Conservation (phyloP, 2,888 invertebrate genomes). For the Nemotelus pantherinus region DNA sequence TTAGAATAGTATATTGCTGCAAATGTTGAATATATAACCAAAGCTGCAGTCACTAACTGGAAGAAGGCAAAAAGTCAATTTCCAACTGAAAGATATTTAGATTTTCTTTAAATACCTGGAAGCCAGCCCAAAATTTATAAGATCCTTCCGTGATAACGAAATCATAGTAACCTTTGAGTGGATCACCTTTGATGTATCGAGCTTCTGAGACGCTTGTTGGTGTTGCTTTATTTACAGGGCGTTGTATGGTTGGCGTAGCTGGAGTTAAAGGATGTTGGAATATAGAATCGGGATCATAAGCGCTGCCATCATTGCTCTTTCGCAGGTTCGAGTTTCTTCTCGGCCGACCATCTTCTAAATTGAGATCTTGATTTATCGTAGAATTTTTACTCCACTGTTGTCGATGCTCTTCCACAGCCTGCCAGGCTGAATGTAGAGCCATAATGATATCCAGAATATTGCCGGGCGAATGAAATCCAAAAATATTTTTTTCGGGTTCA, state of each 20-base stretch:
- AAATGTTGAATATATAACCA: slow-evolving; percentile 84
- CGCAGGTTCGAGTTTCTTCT: slow-evolving; percentile 5
- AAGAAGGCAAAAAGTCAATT: slow-evolving; percentile 55
- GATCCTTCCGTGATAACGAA: slow-evolving; percentile 89
- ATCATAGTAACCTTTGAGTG: slow-evolving; percentile 85
- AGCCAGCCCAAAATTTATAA: slow-evolving; percentile 89
- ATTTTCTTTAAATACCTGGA: slow-evolving; percentile 70
- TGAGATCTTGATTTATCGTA: not conserved
- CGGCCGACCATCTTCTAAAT: slow-evolving; percentile 17
- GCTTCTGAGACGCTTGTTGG: slow-evolving; percentile 59
- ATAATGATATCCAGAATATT: slow-evolving; percentile 61
- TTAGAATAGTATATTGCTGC: slow-evolving; percentile 90
- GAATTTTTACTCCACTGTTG: not conserved
- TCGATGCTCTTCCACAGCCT: slow-evolving; percentile 52
- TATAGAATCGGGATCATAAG: not conserved
- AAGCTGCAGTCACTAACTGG: slow-evolving; percentile 81
- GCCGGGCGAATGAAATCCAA: slow-evolving; percentile 55
- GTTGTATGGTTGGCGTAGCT: not conserved
- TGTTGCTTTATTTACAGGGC: not conserved
- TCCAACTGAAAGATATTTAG: not conserved
- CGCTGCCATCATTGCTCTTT: not conserved
- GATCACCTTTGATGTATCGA: slow-evolving; percentile 69
- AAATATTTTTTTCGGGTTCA: slow-evolving; percentile 48
- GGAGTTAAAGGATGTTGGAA: slow-evolving; percentile 1
- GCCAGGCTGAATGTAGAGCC: slow-evolving; percentile 59